phyloP scores from a whole-genome alignment of 2,797 vertebrate species.

The Sandelia bainsii region DNA sequence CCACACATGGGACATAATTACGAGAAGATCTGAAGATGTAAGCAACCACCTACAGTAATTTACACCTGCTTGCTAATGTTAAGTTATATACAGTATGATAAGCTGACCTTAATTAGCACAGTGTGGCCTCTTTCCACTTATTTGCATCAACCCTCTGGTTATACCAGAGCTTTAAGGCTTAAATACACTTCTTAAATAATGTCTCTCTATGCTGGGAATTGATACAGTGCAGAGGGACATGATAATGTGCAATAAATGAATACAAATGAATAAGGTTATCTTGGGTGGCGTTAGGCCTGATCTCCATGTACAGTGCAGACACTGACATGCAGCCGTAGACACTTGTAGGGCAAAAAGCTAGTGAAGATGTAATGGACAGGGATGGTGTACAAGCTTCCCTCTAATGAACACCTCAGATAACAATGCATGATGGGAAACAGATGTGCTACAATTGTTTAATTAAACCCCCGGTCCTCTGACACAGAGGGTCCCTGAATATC shows the following conservation, averaged over 20 bases:
- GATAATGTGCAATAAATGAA: conserved; percentile 11
- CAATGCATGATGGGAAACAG: conserved; percentile 64
- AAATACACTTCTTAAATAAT: conserved; percentile 30
- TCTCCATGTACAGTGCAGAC: neutral
- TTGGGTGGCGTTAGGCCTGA: neutral
- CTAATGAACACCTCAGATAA: conserved; percentile 62
- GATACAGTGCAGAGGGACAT: conserved; percentile 8
- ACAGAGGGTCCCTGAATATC: conserved; percentile 17
- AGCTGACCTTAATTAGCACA: conserved; percentile 25
- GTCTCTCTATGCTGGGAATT: conserved; percentile 2
- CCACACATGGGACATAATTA: conserved; percentile 47
- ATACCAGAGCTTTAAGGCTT: conserved; percentile 30
- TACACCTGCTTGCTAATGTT: conserved; percentile 36
- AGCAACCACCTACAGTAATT: conserved; percentile 30
- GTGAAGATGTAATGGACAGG: conserved; percentile 36
- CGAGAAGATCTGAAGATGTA: conserved; percentile 15
- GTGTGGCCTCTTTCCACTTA: neutral
- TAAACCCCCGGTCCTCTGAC: conserved; percentile 50
- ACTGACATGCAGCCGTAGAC: conserved; percentile 51
- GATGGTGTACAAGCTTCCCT: conserved; percentile 29
- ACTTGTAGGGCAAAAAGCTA: conserved; percentile 12
- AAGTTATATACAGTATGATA: neutral
- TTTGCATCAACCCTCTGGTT: conserved; percentile 9
- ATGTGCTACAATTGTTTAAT: conserved; percentile 68
- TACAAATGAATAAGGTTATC: conserved; percentile 22